Evolutionary conservation across 2,888 invertebrate genomes (phyloP).

Genomic region (Drosophila tripunctata): DNA sequence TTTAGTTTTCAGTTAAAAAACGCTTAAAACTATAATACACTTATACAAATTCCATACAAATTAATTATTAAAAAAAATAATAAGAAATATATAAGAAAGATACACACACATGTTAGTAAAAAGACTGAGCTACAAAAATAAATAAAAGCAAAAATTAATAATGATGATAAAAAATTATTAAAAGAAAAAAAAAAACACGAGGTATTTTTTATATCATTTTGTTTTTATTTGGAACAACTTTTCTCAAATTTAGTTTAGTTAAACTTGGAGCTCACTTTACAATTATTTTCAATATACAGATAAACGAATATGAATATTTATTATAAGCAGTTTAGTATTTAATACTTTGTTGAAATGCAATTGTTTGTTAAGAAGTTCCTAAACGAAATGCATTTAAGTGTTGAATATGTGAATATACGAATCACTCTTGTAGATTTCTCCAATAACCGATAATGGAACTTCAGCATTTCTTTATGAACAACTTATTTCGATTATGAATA

Average conservation of each 20-base stretch:
- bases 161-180: constrained; percentile 30
- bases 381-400: constrained; percentile 62
- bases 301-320: too few species aligned
- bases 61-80: constrained; percentile 36
- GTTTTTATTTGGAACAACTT: not conserved
- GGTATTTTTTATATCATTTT: constrained; percentile 30
- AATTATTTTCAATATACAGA: constrained; percentile 12
- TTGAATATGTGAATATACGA: constrained; percentile 24
- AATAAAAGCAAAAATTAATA: constrained; percentile 18
- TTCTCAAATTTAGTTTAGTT: constrained; percentile 12
- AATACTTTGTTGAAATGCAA: constrained; percentile 49
- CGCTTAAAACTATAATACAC: constrained; percentile 41
- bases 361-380: constrained; percentile 72
- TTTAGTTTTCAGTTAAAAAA: constrained; percentile 55
- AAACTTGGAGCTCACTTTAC: constrained; percentile 16
- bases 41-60: constrained; percentile 25
- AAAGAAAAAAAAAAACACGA: too few species aligned
- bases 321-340: constrained; percentile 35
- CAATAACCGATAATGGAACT: constrained; percentile 45
- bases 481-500: constrained; percentile 34
- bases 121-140: constrained; percentile 76
- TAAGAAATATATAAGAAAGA: too few species aligned
- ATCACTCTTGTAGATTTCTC: constrained; percentile 44
- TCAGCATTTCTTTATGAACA: constrained; percentile 53
- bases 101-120: constrained; percentile 75